Percentiles rank a stretch among this genome's conserved stretches.
Conservation (phyloP, 2,888 invertebrate genomes). For the Hoplodrina blanda region DNA sequence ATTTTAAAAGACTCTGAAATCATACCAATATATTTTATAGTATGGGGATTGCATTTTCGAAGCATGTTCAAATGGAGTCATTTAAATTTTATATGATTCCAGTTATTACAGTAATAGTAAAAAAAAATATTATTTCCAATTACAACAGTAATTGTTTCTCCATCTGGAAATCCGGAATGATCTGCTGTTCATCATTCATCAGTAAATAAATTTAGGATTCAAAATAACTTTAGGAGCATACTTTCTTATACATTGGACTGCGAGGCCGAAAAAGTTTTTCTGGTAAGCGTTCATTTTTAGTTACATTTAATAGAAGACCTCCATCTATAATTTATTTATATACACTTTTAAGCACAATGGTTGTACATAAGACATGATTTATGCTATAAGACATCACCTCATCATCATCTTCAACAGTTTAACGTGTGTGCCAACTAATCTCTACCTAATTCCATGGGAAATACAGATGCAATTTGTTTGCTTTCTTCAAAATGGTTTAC, state of each 20-base stretch:
- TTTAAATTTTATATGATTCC: background rate
- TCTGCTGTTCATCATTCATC: background rate
- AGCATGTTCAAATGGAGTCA: background rate
- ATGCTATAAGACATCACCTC: background rate
- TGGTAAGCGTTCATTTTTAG: background rate
- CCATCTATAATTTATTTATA: background rate
- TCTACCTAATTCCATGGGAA: background rate
- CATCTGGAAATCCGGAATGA: background rate
- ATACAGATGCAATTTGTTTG: background rate
- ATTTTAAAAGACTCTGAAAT: conserved; percentile 11
- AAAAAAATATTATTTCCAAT: background rate
- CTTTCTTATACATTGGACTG: conserved; percentile 3
- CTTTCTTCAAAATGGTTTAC: conserved; percentile 5
- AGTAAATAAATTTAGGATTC: too few relatives aligned
- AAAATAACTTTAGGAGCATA: background rate
- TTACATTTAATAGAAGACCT: background rate
- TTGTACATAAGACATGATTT: background rate
- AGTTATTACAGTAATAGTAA: background rate
- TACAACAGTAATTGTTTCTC: background rate
- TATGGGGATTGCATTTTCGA: background rate
- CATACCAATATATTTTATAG: conserved; percentile 3
- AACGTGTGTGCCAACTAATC: background rate
- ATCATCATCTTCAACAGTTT: background rate
- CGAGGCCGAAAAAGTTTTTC: background rate
- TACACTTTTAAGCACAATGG: background rate